These are phyloP conservation scores for Neolamprologus devosi DNA, from an alignment of 2,113 vertebrate species.

Conservation along the genomic window DNA sequence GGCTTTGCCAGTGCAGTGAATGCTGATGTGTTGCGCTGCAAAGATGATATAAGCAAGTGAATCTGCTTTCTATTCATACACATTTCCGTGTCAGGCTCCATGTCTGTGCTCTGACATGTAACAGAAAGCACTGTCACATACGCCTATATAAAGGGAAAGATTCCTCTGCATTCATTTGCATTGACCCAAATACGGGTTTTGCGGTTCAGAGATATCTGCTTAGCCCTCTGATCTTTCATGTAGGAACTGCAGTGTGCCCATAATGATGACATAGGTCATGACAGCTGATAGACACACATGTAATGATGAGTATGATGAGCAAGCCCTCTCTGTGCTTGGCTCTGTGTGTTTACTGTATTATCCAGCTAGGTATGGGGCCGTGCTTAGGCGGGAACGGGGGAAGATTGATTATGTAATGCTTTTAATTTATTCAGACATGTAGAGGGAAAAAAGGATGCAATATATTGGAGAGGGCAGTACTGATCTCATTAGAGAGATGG, in stretches of 20 bases:
- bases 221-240: slow-evolving; percentile 27
- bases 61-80: slow-evolving; percentile 5
- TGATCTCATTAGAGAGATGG: slow-evolving; percentile 47
- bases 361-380: slow-evolving; percentile 35
- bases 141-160: not conserved
- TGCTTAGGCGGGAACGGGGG: slow-evolving; percentile 15
- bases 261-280: slow-evolving; percentile 28
- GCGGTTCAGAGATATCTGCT: not conserved
- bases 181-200: slow-evolving; percentile 61
- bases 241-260: slow-evolving; percentile 30
- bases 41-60: slow-evolving; percentile 43
- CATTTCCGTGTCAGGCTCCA: not conserved
- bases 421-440: slow-evolving; percentile 65
- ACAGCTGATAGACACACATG: slow-evolving; percentile 6
- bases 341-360: slow-evolving; percentile 22
- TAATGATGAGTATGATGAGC: not conserved
- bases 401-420: slow-evolving; percentile 63
- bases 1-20: slow-evolving; percentile 61
- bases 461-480: slow-evolving; percentile 40
- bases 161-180: slow-evolving; percentile 58
- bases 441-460: slow-evolving; percentile 19
- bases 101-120: not conserved
- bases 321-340: not conserved
- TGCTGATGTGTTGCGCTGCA: slow-evolving; percentile 64
- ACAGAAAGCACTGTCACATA: not conserved